Evolutionary conservation across 2,888 invertebrate species (phyloP), one percentile per base, ranked within the genome.

Genomic region (Pocota personata): DNA sequence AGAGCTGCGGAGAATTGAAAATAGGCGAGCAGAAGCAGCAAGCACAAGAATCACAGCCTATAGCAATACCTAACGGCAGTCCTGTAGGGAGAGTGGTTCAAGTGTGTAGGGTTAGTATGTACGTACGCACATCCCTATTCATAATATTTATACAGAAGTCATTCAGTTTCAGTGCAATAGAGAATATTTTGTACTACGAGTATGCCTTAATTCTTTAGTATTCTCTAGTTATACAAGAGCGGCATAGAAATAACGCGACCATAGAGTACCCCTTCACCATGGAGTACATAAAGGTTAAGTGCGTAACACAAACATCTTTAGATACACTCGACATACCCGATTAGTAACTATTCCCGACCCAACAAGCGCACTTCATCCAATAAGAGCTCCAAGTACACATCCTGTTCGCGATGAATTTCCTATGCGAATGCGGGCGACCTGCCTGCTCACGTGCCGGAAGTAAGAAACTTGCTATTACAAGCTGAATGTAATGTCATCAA

Each of bases 401-500:
- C 16, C 43, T 52, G 27, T 35, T 5, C n/a, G 21, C 7, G 24
- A 12, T 3, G 2, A 64, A 64, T 52, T 2, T 24, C 6, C n/a
- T 24, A 14, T 6, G 21, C n/a, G 19, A 62, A 27, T 43, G 46
- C 6, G 4, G 16, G 60, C 40, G 24, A 37, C 37, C 37, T 71
- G 40, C 30, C 32, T 64, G 21, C 72, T 60, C 40, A 55, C 62
- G 62, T 75, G 46, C 48, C 67, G 66, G 58, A 67, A 58, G 57
- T 46, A 58, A 76, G 50, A 76, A 76, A 58, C 76, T 27, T 58
- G 46, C 57, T 14, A 48, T 58, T 58, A 58, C 58, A 43, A 48
- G 43, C 30, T 75, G 40, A 52, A 64, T 19, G 52, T 37, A 50
- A 62, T 52, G 52, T 43, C 60, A 16, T 72, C 21, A 48, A 50